Percentiles rank a stretch among this genome's conserved stretches.
Evolutionary conservation across 2,797 vertebrate species (phyloP).

Genomic region (Ceryle rudis): DNA sequence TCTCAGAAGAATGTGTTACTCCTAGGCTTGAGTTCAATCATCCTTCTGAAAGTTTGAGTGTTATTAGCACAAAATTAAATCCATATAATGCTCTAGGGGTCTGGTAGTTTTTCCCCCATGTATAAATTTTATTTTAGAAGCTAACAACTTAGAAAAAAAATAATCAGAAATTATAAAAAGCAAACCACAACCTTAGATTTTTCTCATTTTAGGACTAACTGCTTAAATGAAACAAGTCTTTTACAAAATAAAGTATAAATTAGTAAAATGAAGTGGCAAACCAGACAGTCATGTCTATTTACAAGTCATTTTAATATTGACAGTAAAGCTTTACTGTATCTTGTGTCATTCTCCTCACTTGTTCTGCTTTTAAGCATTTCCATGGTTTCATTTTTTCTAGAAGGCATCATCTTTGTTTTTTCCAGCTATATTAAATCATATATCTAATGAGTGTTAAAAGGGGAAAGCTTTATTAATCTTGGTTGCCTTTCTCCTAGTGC

Average conservation of each 20-base stretch:
- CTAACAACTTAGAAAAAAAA: neutral
- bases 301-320: neutral
- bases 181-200: neutral
- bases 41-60: neutral
- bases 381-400: neutral
- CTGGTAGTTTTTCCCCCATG: neutral
- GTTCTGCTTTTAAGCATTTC: slow-evolving; percentile 1
- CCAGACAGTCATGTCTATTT: neutral
- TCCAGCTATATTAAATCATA: neutral
- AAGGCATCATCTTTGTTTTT: neutral
- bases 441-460: slow-evolving; percentile 22
- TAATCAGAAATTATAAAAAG: neutral
- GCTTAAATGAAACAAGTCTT: slow-evolving; percentile 1
- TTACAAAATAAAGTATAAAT: neutral
- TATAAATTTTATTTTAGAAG: neutral
- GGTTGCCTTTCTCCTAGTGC: slow-evolving; percentile 65
- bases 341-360: neutral
- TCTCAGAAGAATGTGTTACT: neutral
- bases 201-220: neutral
- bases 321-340: neutral
- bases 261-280: neutral
- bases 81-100: neutral
- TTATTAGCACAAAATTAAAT: slow-evolving; percentile 32
- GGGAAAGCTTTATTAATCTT: slow-evolving; percentile 55
- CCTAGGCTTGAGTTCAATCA: neutral